Conservation (phyloP, 2,888 invertebrate genomes). For the Nemotelus pantherinus region DNA sequence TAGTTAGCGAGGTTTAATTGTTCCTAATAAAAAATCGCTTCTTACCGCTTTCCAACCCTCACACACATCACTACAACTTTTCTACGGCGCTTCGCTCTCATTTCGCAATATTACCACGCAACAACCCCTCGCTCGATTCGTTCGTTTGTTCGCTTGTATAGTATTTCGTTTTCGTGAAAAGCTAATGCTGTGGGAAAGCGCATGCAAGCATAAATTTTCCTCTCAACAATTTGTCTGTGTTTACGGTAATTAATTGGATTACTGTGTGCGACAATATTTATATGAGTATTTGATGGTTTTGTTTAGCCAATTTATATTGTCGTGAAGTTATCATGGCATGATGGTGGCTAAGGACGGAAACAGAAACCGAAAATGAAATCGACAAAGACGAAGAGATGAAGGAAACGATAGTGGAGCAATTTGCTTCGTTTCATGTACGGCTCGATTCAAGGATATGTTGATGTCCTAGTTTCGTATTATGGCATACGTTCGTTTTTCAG, state of each 20-base stretch:
- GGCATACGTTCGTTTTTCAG: too few relatives aligned
- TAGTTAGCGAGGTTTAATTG: slow-evolving; percentile 40
- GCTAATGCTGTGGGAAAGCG: slow-evolving; percentile 7
- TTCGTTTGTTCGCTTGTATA: not conserved
- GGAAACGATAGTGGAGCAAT: too few relatives aligned
- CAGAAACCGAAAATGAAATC: too few relatives aligned
- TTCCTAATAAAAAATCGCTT: slow-evolving; percentile 23
- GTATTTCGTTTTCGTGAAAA: not conserved
- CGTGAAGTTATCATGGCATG: not conserved
- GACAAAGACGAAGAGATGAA: too few relatives aligned
- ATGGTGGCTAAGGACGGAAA: too few relatives aligned
- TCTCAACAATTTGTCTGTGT: slow-evolving; percentile 41
- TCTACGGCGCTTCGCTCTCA: not conserved
- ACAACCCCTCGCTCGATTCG: not conserved
- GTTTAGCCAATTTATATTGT: slow-evolving; percentile 41
- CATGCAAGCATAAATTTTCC: slow-evolving; percentile 43
- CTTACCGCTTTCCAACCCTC: not conserved
- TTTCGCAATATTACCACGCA: not conserved
- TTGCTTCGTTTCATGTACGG: too few relatives aligned
- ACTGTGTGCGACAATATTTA: slow-evolving; percentile 43
- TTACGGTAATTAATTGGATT: slow-evolving; percentile 44
- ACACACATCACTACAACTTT: slow-evolving; percentile 8
- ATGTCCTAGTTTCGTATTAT: too few relatives aligned
- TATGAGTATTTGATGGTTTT: slow-evolving; percentile 43
- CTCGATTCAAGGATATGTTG: too few relatives aligned